phyloP scores from a whole-genome alignment of 1,140 invertebrate species.

The Calliopsis andreniformis region DNA sequence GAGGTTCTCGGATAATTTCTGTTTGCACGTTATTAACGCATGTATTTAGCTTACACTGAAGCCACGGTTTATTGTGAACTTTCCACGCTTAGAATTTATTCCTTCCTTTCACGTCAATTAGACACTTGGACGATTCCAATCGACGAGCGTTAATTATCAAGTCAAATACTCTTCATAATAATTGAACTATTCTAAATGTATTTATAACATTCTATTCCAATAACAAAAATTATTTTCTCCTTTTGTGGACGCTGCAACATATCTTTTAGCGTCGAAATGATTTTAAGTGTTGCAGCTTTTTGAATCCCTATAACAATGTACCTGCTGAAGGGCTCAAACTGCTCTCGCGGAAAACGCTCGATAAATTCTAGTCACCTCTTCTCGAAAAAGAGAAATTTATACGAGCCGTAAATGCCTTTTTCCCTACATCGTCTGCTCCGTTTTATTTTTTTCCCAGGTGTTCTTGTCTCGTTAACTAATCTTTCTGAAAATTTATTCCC shows the following conservation, averaged over 20 bases:
- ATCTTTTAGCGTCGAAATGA: background rate
- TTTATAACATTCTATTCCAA: no score
- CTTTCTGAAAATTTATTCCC: slow-evolving; percentile 6
- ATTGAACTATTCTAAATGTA: no score
- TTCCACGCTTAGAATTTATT: background rate
- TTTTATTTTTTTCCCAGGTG: slow-evolving; percentile 25
- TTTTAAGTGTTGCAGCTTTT: slow-evolving; percentile 22
- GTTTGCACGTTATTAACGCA: slow-evolving; percentile 35
- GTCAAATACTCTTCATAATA: no score
- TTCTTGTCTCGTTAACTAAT: slow-evolving; percentile 24
- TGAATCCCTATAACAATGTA: background rate
- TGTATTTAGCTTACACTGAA: slow-evolving; percentile 13
- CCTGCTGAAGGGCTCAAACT: background rate
- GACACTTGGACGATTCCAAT: background rate
- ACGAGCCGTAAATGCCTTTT: slow-evolving; percentile 51
- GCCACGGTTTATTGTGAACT: slow-evolving; percentile 16
- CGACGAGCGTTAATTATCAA: background rate
- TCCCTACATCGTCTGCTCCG: slow-evolving; percentile 28
- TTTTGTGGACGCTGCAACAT: background rate
- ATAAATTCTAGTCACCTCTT: slow-evolving; percentile 47
- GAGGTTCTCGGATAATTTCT: slow-evolving; percentile 32
- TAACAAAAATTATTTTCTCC: no score
- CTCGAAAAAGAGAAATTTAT: slow-evolving; percentile 59
- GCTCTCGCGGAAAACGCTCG: slow-evolving; percentile 28
- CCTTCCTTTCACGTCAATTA: background rate